Percentiles rank a stretch among this genome's conserved stretches.
Conservation (phyloP, 2,888 invertebrate species). For the Teleogryllus oceanicus region DNA sequence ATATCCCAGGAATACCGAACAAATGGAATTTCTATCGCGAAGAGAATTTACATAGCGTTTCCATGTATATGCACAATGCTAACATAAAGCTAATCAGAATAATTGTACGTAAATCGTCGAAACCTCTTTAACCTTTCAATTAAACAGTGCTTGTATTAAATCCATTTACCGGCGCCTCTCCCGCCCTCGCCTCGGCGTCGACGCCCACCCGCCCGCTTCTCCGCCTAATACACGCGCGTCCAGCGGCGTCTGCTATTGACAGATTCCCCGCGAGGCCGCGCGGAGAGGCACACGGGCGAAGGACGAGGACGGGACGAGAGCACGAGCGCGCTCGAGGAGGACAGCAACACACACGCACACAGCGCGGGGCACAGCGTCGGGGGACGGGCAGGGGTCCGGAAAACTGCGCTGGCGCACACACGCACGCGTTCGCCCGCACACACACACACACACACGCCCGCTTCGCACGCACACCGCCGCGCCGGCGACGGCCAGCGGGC, state of each 20-base stretch:
- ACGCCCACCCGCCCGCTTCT: neutral
- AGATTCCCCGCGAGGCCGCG: neutral
- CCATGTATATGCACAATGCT: neutral
- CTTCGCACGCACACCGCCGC: neutral
- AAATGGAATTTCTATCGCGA: slow-evolving; percentile 18
- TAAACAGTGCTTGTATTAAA: slow-evolving; percentile 23
- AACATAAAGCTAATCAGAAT: slow-evolving; percentile 20
- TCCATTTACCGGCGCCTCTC: neutral
- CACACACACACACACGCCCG: neutral
- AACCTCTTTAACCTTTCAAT: slow-evolving; percentile 27
- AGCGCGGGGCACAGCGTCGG: too few relatives aligned
- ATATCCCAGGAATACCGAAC: neutral
- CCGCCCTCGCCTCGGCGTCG: neutral
- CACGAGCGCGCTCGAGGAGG: neutral
- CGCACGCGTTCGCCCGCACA: neutral
- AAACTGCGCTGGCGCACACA: slow-evolving; percentile 9
- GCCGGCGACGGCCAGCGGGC: neutral
- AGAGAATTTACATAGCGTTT: neutral
- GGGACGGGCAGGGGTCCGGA: neutral
- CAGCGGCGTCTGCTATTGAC: slow-evolving; percentile 21
- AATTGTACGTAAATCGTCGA: slow-evolving; percentile 22
- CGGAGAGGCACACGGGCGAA: neutral
- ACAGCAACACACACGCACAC: slow-evolving; percentile 21
- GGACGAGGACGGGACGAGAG: neutral
- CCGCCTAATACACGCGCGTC: neutral